Conservation (phyloP, 2,888 invertebrate genomes). For the Pecten maximus region DNA sequence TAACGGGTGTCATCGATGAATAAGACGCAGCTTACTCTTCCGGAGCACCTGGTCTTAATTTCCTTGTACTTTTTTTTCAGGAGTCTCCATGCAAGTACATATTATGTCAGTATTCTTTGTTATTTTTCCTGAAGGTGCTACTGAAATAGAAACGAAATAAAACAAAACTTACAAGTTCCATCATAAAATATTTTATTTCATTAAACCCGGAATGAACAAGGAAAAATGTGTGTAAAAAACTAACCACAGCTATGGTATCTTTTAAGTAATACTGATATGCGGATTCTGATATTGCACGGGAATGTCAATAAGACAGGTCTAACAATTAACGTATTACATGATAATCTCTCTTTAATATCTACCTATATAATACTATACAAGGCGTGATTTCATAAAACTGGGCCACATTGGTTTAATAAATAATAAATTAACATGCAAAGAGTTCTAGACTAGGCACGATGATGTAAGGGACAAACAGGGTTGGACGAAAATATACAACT, state of each 20-base stretch:
- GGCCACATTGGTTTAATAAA: background rate
- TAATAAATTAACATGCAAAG: background rate
- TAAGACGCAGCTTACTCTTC: too few species aligned
- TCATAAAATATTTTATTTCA: conserved; percentile 34
- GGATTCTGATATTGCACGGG: conserved; percentile 45
- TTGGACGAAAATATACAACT: background rate
- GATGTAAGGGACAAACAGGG: background rate
- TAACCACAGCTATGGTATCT: conserved; percentile 17
- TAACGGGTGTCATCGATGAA: too few species aligned
- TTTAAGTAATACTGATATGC: conserved; percentile 42
- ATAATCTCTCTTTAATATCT: conserved; percentile 18
- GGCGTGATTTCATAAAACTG: background rate
- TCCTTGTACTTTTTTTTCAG: too few species aligned
- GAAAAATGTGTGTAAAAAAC: conserved; percentile 33
- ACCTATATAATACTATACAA: conserved; percentile 1
- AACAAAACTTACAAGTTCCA: background rate
- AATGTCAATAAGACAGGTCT: conserved; percentile 36
- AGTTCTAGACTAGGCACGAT: background rate
- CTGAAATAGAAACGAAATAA: background rate
- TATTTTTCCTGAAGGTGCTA: too few species aligned
- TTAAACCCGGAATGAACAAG: conserved; percentile 25
- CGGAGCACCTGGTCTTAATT: too few species aligned
- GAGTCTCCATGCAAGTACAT: too few species aligned
- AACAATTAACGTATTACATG: background rate
- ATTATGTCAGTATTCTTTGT: too few species aligned